Evolutionary conservation across 1,140 invertebrate species (phyloP).

Genomic region (Leptinotarsa undecemlineata): DNA sequence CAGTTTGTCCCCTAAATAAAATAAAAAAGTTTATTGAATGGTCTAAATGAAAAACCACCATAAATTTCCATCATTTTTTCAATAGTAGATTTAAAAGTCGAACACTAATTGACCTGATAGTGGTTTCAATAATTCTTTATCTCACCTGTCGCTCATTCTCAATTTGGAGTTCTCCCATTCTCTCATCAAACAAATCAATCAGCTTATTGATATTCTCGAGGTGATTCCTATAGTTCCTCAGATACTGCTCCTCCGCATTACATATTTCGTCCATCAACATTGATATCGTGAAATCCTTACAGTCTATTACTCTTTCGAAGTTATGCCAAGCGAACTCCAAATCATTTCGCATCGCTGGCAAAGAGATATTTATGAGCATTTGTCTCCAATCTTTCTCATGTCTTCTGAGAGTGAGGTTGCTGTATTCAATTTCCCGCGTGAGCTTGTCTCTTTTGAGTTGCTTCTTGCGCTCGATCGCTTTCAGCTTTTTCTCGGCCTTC

Average conservation of each 20-base stretch:
- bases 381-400: slow-evolving; percentile 49
- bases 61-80: too few relatives aligned
- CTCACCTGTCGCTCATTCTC: slow-evolving; percentile 35
- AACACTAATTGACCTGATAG: too few relatives aligned
- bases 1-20: too few relatives aligned
- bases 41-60: too few relatives aligned
- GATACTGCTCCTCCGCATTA: slow-evolving; percentile 45
- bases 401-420: slow-evolving; percentile 37
- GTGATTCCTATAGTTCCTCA: slow-evolving; percentile 42
- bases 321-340: slow-evolving; percentile 48
- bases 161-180: slow-evolving; percentile 38
- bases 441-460: slow-evolving; percentile 41
- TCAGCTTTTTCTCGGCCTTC: slow-evolving; percentile 37
- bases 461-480: slow-evolving; percentile 35
- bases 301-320: slow-evolving; percentile 49
- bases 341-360: slow-evolving; percentile 44
- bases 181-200: slow-evolving; percentile 40
- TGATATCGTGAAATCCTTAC: slow-evolving; percentile 51
- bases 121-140: neutral
- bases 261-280: slow-evolving; percentile 49
- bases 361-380: slow-evolving; percentile 44
- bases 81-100: too few relatives aligned
- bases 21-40: too few relatives aligned
- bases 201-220: slow-evolving; percentile 46
- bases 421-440: slow-evolving; percentile 44